Conservation (phyloP, 2,113 vertebrate species). For the Oplegnathus fasciatus region DNA sequence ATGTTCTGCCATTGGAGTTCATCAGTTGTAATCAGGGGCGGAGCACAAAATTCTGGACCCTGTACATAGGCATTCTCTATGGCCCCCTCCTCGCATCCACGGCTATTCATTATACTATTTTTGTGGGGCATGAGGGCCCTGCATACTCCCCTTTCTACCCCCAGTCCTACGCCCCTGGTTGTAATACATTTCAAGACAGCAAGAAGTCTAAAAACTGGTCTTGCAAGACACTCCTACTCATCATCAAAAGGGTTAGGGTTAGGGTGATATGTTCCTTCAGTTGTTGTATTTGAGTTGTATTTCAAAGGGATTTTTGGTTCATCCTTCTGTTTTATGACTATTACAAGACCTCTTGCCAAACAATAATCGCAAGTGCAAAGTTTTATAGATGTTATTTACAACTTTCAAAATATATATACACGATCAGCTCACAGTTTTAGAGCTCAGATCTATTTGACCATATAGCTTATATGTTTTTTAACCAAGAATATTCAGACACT, state of each 20-base stretch:
- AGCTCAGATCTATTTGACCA: not conserved
- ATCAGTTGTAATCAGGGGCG: not conserved
- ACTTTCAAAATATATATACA: not conserved
- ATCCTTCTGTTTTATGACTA: not conserved
- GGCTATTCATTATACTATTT: too few species aligned
- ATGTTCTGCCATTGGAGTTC: not conserved
- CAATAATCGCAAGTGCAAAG: not conserved
- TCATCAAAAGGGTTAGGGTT: too few species aligned
- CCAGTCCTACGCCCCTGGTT: too few species aligned
- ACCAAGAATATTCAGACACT: not conserved
- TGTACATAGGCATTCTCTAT: too few species aligned
- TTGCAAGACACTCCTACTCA: not conserved
- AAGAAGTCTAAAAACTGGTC: not conserved
- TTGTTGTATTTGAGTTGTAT: not conserved
- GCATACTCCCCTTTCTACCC: too few species aligned
- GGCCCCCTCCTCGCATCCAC: too few species aligned
- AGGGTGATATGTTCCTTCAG: too few species aligned
- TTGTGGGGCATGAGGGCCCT: too few species aligned
- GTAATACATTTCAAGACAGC: slow-evolving; percentile 2
- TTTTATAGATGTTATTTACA: not conserved
- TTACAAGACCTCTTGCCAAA: not conserved
- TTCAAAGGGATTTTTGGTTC: not conserved
- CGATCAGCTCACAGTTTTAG: not conserved
- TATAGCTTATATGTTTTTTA: not conserved
- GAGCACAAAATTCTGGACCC: too few species aligned